phyloP scores from a whole-genome alignment of 2,797 vertebrate species.

The Thaleichthys pacificus region DNA sequence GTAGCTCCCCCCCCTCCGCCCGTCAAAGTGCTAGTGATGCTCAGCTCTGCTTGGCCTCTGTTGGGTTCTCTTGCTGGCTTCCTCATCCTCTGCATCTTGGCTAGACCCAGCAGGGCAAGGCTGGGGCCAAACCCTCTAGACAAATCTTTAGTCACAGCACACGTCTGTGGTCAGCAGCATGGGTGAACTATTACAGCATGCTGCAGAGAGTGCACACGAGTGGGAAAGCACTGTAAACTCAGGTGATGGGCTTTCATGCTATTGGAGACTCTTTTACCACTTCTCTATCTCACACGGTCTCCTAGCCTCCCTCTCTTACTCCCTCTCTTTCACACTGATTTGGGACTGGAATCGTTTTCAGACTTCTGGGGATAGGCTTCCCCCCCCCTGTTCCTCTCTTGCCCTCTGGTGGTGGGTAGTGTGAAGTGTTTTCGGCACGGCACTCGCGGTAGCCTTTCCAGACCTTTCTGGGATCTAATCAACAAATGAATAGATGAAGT shows the following conservation, averaged over 20 bases:
- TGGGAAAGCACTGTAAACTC: slow-evolving; percentile 19
- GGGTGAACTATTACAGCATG: slow-evolving; percentile 19
- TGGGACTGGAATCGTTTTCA: slow-evolving; percentile 15
- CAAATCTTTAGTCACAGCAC: not conserved
- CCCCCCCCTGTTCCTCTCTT: slow-evolving; percentile 17
- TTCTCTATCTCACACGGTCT: slow-evolving; percentile 11
- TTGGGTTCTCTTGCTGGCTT: slow-evolving; percentile 32
- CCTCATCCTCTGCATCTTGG: slow-evolving; percentile 57
- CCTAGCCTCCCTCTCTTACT: not conserved
- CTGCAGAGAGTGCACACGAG: slow-evolving; percentile 54
- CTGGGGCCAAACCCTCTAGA: not conserved
- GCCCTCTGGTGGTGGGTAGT: slow-evolving; percentile 44
- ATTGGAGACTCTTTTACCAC: slow-evolving; percentile 20
- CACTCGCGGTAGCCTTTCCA: too few relatives aligned
- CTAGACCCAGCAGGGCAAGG: slow-evolving; percentile 2
- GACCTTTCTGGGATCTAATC: not conserved
- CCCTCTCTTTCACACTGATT: slow-evolving; percentile 12
- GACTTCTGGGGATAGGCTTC: slow-evolving; percentile 1
- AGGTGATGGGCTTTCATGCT: slow-evolving; percentile 52
- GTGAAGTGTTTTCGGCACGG: not conserved
- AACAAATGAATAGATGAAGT: not conserved
- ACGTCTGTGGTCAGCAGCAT: not conserved
- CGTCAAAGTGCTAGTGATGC: slow-evolving; percentile 28
- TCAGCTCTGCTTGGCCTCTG: slow-evolving; percentile 41
- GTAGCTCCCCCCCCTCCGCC: slow-evolving; percentile 56